Percentiles rank a stretch among this genome's conserved stretches.
phyloP scores from a whole-genome alignment of 2,888 invertebrate species.

The Deilephila elpenor region DNA sequence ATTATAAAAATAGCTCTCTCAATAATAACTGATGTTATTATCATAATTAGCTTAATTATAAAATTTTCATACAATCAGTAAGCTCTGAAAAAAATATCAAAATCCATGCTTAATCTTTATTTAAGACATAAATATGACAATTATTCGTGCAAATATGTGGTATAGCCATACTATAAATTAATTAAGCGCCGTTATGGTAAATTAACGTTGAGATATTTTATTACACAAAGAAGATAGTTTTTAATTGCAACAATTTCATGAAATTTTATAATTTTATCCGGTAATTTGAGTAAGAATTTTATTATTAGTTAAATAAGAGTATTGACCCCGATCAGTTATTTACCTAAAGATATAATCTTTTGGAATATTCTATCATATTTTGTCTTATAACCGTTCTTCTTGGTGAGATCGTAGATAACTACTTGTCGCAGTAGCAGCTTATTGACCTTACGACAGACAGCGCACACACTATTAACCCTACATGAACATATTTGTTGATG shows the following conservation, averaged over 20 bases:
- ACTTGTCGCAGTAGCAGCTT: no score
- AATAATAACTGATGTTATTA: not conserved
- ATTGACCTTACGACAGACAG: no score
- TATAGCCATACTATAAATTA: constrained; percentile 10
- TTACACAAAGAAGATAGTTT: not conserved
- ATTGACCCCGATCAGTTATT: not conserved
- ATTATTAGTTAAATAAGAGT: not conserved
- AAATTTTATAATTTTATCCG: not conserved
- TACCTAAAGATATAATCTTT: no score
- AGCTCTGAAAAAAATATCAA: not conserved
- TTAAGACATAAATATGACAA: not conserved
- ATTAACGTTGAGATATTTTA: constrained; percentile 20
- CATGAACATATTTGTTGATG: no score
- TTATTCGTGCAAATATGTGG: not conserved
- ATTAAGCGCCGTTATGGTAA: constrained; percentile 18
- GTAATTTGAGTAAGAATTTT: not conserved
- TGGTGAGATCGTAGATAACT: no score
- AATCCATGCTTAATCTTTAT: not conserved
- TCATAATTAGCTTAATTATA: constrained; percentile 5
- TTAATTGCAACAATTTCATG: constrained; percentile 19
- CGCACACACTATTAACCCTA: no score
- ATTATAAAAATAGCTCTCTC: not conserved
- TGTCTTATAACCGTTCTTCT: no score
- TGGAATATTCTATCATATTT: no score
- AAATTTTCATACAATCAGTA: not conserved